A percentile compares a stretch with the other conserved stretches of the same genome.
Conservation (phyloP, 30 jellyfish, hydroid and myxozoan species). For the Morbakka virulenta region DNA sequence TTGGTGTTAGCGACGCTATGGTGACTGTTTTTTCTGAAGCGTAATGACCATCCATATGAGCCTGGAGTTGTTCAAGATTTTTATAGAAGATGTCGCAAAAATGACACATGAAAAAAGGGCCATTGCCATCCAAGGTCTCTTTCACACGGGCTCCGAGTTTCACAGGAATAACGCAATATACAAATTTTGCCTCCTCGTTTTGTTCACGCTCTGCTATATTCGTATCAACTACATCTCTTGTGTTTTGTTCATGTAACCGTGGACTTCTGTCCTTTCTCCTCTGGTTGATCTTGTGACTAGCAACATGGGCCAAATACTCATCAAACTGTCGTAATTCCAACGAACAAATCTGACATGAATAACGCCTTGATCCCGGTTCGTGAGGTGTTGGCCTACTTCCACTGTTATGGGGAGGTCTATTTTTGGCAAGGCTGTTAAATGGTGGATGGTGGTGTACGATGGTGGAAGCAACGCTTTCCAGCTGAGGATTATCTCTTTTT, state of each 20-base stretch:
- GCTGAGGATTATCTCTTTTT: not conserved
- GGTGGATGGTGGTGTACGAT: not conserved
- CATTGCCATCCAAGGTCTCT: not conserved
- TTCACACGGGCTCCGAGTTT: not conserved
- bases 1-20: not conserved
- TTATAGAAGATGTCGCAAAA: not conserved
- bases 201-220: not conserved
- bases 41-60: not conserved
- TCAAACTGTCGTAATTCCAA: not conserved
- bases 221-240: not conserved
- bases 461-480: not conserved
- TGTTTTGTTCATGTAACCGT: not conserved
- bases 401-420: not conserved
- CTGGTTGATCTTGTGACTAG: not conserved
- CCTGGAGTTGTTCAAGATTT: not conserved
- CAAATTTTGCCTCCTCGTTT: not conserved
- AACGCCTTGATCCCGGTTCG: not conserved
- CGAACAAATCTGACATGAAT: not conserved
- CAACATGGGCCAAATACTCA: not conserved
- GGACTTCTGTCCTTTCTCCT: not conserved
- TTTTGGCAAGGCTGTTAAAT: too few relatives aligned
- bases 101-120: not conserved
- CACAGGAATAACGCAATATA: not conserved
- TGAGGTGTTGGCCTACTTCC: not conserved
- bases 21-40: not conserved